Evolutionary conservation across 1,140 invertebrate species (phyloP), one percentile per base, ranked within the genome.

Genomic region (Orius insidiosus): DNA sequence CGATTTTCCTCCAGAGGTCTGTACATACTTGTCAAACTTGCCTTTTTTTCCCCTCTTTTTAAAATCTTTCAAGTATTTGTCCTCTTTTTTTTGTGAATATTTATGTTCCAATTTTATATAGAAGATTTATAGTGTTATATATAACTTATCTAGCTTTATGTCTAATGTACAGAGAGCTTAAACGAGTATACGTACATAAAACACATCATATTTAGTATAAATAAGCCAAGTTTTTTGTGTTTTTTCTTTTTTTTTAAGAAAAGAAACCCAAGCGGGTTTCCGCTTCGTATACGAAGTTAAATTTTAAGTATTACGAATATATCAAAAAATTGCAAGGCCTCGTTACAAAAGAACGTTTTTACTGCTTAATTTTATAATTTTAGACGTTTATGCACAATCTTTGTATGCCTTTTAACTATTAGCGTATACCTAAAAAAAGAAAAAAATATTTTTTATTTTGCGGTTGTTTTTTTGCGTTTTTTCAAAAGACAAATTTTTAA

Each of bases 141-240:
- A 35, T 30, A 35, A 30, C 44, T 45, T 50, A 32, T 34, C 32
- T 50, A 50, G 49, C 49, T 50, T 50, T 47, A 51, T 51, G 45
- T 47, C 45, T 51, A 47, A 44, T 51, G 49, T 51, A 51, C 49
- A 51, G 49, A 36, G 46, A 51, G 46, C 46, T 47, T 51, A 51
- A 43, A 42, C 45, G 44, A 50, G 49, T 51, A 51, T 51, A 51
- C 49, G 49, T 51, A 51, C 49, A 51, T 51, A 32, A 43, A 46
- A 51, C 49, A 51, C 49, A 51, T 51, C 49, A 51, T 49, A 49
- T 45, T 47, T 51, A 51, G 49, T 41, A 16, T 4, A 30, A 32
- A 9, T 51, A 51, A 51, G 49, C 45, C 13, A 47, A n/a, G 30
- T 45, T 46, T n/a, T 35, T 50, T 44, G 49, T 50, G 44, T 35